Conservation (phyloP, 1,140 invertebrate species). For the Drosophila sechellia region DNA sequence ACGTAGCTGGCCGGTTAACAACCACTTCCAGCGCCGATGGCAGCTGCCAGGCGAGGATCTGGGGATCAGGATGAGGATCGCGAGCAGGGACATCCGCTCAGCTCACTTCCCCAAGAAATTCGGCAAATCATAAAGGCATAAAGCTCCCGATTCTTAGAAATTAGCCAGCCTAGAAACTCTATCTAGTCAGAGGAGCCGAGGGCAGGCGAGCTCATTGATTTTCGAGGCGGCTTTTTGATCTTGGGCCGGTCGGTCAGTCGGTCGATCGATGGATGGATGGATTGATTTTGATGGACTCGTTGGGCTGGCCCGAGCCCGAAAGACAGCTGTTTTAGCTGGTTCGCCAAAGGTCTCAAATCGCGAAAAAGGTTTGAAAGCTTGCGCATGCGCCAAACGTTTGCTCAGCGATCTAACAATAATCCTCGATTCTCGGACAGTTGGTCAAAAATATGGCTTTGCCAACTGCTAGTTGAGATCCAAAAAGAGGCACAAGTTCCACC, state of each 20-base stretch:
- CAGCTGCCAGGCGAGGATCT: slow-evolving; percentile 53
- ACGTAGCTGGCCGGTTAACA: slow-evolving; percentile 50
- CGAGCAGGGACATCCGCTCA: slow-evolving; percentile 54
- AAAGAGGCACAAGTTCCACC: not conserved
- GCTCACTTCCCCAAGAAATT: slow-evolving; percentile 60
- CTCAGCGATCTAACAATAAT: slow-evolving; percentile 35
- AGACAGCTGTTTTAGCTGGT: slow-evolving; percentile 61
- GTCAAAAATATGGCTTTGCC: slow-evolving; percentile 9
- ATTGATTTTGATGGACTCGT: slow-evolving; percentile 41
- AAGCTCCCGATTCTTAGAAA: slow-evolving; percentile 76
- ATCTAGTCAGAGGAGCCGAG: slow-evolving; percentile 65
- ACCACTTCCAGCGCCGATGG: slow-evolving; percentile 25
- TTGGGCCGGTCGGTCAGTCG: slow-evolving; percentile 48
- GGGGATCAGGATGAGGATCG: not conserved
- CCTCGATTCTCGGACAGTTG: slow-evolving; percentile 49
- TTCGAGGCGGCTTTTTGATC: slow-evolving; percentile 72
- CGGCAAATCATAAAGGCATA: slow-evolving; percentile 65
- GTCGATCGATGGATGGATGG: slow-evolving; percentile 25
- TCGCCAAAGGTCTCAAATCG: slow-evolving; percentile 67
- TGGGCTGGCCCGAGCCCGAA: slow-evolving; percentile 17
- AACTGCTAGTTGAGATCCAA: slow-evolving; percentile 23
- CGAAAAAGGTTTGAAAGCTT: slow-evolving; percentile 79
- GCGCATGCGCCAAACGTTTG: slow-evolving; percentile 76
- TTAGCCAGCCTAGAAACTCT: slow-evolving; percentile 76
- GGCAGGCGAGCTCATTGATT: slow-evolving; percentile 67